These are phyloP conservation scores for Zosterops japonicus DNA, from an alignment of 2,113 vertebrate genomes.

Conservation along the genomic window DNA sequence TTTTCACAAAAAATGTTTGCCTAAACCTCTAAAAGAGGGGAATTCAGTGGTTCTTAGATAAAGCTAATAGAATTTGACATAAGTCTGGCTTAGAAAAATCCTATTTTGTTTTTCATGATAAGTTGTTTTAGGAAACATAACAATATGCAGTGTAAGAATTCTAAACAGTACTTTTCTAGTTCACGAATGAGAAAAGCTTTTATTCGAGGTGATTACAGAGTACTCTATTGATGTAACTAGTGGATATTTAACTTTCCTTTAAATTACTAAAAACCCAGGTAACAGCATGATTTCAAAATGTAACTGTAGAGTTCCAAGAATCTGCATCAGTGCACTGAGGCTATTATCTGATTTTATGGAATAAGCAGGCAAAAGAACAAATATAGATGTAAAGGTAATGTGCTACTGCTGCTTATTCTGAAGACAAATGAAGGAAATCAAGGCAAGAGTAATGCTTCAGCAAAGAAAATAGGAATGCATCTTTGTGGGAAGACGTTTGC, in stretches of 20 bases:
- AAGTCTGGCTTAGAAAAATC: background rate
- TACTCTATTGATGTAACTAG: background rate
- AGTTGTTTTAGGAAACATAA: background rate
- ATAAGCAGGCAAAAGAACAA: background rate
- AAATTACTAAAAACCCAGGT: background rate
- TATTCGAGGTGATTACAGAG: slow-evolving; percentile 43
- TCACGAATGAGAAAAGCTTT: slow-evolving; percentile 36
- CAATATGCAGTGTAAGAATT: background rate
- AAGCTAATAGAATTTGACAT: background rate
- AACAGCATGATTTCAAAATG: background rate
- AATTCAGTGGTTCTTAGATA: background rate
- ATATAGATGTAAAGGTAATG: background rate
- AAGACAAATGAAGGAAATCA: background rate
- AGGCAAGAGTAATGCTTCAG: background rate
- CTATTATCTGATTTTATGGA: background rate
- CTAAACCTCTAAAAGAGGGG: background rate
- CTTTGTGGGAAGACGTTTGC: background rate
- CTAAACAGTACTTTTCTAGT: background rate
- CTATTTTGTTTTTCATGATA: background rate
- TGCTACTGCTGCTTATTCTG: background rate
- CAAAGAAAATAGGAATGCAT: background rate
- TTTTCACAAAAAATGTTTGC: background rate
- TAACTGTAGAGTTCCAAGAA: background rate
- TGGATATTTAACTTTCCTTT: background rate
- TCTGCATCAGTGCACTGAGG: background rate